A percentile compares a stretch with the other conserved stretches of the same genome.
These are phyloP conservation scores for Polydrusus tereticollis DNA, from an alignment of 2,888 invertebrate genomes.

Conservation along the genomic window DNA sequence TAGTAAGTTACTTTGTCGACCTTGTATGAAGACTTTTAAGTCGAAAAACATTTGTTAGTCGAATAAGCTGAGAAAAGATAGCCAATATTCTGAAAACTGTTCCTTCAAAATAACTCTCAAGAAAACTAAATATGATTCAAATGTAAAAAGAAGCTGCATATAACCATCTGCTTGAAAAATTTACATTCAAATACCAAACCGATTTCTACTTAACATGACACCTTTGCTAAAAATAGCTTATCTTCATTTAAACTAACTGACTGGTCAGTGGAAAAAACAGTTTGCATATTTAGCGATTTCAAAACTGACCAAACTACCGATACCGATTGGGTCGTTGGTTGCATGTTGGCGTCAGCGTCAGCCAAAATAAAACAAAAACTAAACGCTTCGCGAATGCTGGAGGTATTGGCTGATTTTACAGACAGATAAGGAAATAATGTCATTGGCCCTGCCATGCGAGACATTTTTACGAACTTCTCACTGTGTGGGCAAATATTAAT, in stretches of 20 bases:
- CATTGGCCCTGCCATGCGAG: conserved; percentile 17
- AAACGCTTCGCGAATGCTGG: conserved; percentile 12
- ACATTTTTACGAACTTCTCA: conserved; percentile 21
- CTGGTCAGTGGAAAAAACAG: background rate
- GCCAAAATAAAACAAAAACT: conserved; percentile 8
- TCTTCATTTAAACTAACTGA: background rate
- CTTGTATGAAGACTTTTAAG: no score
- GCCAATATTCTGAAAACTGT: no score
- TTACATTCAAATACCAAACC: no score
- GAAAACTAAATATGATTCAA: no score
- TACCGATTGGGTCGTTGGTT: conserved; percentile 10
- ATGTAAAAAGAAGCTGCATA: no score
- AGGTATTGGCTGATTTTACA: conserved; percentile 20
- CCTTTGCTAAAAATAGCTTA: background rate
- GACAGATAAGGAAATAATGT: conserved; percentile 22
- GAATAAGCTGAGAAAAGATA: no score
- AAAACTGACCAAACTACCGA: conserved; percentile 5
- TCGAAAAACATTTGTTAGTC: no score
- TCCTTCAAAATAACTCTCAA: no score
- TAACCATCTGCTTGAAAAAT: no score
- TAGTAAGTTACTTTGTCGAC: no score
- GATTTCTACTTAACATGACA: no score
- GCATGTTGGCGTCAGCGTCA: conserved; percentile 18
- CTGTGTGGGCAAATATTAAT: conserved; percentile 30
- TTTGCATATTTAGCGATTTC: conserved; percentile 13